phyloP scores from a whole-genome alignment of 2,113 vertebrate species.

The Cnemophilus loriae region DNA sequence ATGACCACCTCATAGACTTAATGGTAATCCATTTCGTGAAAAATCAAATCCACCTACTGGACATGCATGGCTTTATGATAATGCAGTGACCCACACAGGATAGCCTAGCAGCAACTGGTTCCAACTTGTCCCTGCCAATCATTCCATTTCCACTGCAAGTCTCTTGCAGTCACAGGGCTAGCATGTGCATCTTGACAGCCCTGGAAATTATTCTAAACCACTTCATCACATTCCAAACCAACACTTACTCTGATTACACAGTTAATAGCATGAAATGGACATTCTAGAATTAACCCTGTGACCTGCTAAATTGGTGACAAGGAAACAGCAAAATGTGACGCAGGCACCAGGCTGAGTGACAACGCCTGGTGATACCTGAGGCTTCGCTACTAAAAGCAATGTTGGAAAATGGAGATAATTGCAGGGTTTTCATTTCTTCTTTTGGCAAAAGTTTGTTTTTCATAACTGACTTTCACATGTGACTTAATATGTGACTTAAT shows the following conservation, averaged over 20 bases:
- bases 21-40: not conserved
- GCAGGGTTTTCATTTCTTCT: not conserved
- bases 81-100: not conserved
- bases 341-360: not conserved
- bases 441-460: not conserved
- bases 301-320: conserved; percentile 13
- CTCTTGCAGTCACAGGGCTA: not conserved
- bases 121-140: not conserved
- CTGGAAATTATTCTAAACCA: conserved; percentile 41
- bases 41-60: not conserved
- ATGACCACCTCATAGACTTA: not conserved
- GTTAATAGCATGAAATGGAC: conserved; percentile 13
- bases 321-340: not conserved
- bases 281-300: conserved; percentile 4
- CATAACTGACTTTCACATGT: not conserved
- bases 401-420: not conserved
- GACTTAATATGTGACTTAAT: not conserved
- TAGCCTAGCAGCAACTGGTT: not conserved
- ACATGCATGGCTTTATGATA: not conserved
- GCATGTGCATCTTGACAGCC: not conserved
- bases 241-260: conserved; percentile 19
- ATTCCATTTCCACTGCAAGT: not conserved
- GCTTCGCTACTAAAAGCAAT: not conserved
- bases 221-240: not conserved
- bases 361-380: not conserved